Evolutionary conservation across 1,140 invertebrate genomes (phyloP).

Genomic region (Caenorhabditis inopinata): DNA sequence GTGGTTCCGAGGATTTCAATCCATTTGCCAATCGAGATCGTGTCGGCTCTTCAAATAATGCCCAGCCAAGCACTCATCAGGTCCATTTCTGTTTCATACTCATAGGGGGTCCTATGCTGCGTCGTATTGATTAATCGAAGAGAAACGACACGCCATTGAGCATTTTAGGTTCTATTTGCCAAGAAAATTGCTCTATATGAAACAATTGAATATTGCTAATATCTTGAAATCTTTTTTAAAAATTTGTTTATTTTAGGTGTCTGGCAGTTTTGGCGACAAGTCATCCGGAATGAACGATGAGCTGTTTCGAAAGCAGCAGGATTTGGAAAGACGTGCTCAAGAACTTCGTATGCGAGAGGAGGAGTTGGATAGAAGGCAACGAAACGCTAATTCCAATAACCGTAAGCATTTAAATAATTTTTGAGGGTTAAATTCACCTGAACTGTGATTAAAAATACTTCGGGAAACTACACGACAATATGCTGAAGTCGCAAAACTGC

Average conservation of each 20-base stretch:
- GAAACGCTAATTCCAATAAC: not conserved
- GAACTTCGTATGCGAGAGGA: conserved; percentile 63
- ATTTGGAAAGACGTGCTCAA: conserved; percentile 59
- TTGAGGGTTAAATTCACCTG: too few species aligned
- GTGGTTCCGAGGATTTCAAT: conserved; percentile 62
- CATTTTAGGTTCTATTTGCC: not conserved
- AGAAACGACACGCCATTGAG: not conserved
- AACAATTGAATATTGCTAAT: too few species aligned
- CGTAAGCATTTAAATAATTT: too few species aligned
- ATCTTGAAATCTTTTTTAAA: not conserved
- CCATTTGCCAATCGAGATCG: conserved; percentile 53
- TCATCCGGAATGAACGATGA: conserved; percentile 55
- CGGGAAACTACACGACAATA: too few species aligned
- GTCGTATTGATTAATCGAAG: conserved; percentile 38
- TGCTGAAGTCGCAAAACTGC: too few species aligned
- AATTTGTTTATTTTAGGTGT: not conserved
- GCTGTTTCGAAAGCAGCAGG: conserved; percentile 65
- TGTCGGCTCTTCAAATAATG: conserved; percentile 19
- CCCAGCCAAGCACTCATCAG: conserved; percentile 43
- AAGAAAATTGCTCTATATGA: too few species aligned
- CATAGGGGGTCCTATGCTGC: not conserved
- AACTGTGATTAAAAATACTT: too few species aligned
- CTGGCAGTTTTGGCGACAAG: conserved; percentile 4
- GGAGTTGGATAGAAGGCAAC: conserved; percentile 58
- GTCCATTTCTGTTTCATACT: not conserved